These are phyloP conservation scores for Limnephilus auricula DNA, from an alignment of 2,888 invertebrate genomes.

Conservation along the genomic window DNA sequence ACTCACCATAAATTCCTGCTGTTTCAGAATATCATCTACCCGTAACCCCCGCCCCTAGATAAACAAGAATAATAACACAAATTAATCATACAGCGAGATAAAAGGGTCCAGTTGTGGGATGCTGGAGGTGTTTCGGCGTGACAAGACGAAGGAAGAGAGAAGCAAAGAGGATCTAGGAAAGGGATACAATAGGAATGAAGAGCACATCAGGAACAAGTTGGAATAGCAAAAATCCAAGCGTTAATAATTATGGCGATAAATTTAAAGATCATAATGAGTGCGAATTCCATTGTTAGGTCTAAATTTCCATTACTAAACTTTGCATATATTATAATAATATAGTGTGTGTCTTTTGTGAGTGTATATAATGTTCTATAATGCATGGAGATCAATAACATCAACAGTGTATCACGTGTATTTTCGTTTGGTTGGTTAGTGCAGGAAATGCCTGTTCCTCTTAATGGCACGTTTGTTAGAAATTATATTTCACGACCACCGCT, in stretches of 20 bases:
- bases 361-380: not conserved
- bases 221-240: not conserved
- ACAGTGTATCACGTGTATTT: not conserved
- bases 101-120: not conserved
- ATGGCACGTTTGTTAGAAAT: conserved; percentile 17
- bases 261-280: not conserved
- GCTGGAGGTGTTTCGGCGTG: not conserved
- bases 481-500: not conserved
- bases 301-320: not conserved
- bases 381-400: not conserved
- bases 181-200: not conserved
- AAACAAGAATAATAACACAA: conserved; percentile 56
- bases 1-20: conserved; percentile 67
- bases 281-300: not conserved
- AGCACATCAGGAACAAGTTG: not conserved
- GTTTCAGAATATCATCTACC: conserved; percentile 67
- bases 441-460: not conserved
- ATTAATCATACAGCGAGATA: conserved; percentile 55
- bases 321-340: not conserved
- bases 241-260: not conserved
- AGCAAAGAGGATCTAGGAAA: not conserved
- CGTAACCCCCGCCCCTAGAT: conserved; percentile 66
- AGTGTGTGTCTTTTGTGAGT: not conserved
- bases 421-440: not conserved
- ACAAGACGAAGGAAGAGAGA: not conserved